These are phyloP conservation scores for Syndactyla subalaris DNA, from an alignment of 2,797 vertebrate genomes.

Conservation along the genomic window DNA sequence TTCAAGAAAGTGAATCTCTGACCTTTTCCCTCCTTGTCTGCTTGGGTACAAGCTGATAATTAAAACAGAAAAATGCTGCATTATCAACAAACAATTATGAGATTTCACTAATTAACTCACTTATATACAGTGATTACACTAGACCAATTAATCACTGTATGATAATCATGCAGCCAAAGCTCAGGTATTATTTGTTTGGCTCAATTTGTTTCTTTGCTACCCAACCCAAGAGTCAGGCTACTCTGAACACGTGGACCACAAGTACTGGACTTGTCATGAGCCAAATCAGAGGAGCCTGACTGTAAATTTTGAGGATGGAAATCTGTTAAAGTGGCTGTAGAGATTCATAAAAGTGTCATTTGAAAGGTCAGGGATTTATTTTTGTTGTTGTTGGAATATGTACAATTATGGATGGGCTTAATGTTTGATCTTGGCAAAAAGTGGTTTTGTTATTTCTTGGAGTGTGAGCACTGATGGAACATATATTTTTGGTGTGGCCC, in stretches of 20 bases:
- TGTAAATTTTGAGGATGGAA: background rate
- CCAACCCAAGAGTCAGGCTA: background rate
- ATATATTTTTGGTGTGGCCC: background rate
- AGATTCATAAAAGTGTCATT: background rate
- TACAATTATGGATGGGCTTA: background rate
- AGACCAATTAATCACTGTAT: background rate
- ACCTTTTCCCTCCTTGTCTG: background rate
- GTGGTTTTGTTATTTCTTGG: background rate
- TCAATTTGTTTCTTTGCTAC: background rate
- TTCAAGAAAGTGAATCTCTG: background rate
- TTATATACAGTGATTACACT: background rate
- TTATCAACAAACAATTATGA: background rate
- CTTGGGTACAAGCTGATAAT: background rate
- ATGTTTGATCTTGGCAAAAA: background rate
- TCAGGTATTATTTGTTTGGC: background rate
- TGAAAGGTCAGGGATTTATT: background rate
- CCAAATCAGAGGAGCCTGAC: background rate
- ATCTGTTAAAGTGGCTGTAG: background rate
- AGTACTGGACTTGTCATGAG: background rate
- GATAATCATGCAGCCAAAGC: background rate
- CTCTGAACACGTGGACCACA: background rate
- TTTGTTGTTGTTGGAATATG: background rate
- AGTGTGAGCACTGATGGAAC: background rate
- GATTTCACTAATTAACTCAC: background rate
- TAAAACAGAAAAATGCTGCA: background rate